A percentile compares a stretch with the other conserved stretches of the same genome.
phyloP scores from a whole-genome alignment of 1,140 invertebrate species.

The Meloidogyne floridensis region DNA sequence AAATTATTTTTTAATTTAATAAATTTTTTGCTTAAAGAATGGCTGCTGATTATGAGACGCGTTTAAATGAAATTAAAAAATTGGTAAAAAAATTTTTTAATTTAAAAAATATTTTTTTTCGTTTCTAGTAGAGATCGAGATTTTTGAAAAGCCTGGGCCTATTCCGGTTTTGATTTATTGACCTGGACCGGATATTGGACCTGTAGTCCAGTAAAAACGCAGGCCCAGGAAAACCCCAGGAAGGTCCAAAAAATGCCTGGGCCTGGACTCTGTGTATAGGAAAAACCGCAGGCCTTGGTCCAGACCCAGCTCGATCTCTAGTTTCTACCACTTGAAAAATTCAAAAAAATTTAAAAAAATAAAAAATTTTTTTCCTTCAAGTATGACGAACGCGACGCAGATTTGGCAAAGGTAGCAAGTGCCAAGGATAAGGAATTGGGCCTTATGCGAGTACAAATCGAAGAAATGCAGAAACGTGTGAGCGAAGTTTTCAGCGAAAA shows the following conservation, averaged over 20 bases:
- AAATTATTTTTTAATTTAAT: neutral
- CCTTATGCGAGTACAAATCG: conserved; percentile 36
- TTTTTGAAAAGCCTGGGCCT: too few relatives aligned
- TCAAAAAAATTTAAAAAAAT: too few relatives aligned
- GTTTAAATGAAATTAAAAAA: conserved; percentile 47
- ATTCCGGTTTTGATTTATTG: too few relatives aligned
- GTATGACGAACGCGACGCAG: conserved; percentile 52
- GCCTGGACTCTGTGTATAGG: too few relatives aligned
- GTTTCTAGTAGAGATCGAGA: too few relatives aligned
- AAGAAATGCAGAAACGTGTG: conserved; percentile 43
- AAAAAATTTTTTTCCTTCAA: conserved; percentile 17
- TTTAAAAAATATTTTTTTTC: conserved; percentile 31
- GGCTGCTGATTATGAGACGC: conserved; percentile 49
- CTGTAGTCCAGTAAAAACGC: too few relatives aligned
- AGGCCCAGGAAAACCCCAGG: too few relatives aligned
- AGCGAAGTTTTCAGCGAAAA: conserved; percentile 48
- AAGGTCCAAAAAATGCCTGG: too few relatives aligned
- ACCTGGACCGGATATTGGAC: too few relatives aligned
- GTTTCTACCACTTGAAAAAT: too few relatives aligned
- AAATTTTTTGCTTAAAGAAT: conserved; percentile 13
- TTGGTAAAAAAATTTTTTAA: conserved; percentile 28
- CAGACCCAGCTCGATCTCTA: too few relatives aligned
- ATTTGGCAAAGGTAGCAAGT: conserved; percentile 32
- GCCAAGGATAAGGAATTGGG: conserved; percentile 46
- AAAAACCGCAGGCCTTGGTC: too few relatives aligned